Conservation (phyloP, 2,797 vertebrate genomes). For the Poeciliopsis turneri region DNA sequence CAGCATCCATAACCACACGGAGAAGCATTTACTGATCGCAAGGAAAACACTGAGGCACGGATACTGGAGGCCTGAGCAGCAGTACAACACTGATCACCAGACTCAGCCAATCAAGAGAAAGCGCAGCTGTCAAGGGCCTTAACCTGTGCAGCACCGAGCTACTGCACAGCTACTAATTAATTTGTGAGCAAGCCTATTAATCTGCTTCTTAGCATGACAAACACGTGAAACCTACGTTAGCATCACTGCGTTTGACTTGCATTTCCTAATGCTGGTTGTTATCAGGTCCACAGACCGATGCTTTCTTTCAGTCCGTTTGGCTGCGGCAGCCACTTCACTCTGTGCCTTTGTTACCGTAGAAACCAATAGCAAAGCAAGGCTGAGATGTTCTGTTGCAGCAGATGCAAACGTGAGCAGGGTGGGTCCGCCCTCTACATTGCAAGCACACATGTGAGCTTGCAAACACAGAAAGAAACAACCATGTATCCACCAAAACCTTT, state of each 20-base stretch:
- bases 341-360: constrained; percentile 85
- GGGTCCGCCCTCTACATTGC: constrained; percentile 46
- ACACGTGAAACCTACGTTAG: constrained; percentile 19
- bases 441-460: constrained; percentile 28
- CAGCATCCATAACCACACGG: constrained; percentile 24
- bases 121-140: constrained; percentile 25
- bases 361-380: constrained; percentile 83
- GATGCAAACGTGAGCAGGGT: constrained; percentile 67
- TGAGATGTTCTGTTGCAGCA: constrained; percentile 76
- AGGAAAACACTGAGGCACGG: constrained; percentile 34
- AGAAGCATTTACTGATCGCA: constrained; percentile 31
- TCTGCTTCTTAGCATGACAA: constrained; percentile 1
- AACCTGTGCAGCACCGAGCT: constrained; percentile 37
- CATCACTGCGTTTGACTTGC: constrained; percentile 23
- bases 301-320: constrained; percentile 47
- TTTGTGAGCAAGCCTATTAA: constrained; percentile 4
- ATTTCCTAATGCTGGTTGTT: constrained; percentile 48
- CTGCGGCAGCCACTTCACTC: constrained; percentile 78
- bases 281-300: constrained; percentile 48
- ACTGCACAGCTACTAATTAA: constrained; percentile 29
- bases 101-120: constrained; percentile 9
- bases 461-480: constrained; percentile 7
- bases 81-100: not conserved
- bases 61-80: constrained; percentile 20
- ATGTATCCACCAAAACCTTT: constrained; percentile 20